Conservation (phyloP, 2,113 vertebrate genomes). For the Pao palembangensis region DNA sequence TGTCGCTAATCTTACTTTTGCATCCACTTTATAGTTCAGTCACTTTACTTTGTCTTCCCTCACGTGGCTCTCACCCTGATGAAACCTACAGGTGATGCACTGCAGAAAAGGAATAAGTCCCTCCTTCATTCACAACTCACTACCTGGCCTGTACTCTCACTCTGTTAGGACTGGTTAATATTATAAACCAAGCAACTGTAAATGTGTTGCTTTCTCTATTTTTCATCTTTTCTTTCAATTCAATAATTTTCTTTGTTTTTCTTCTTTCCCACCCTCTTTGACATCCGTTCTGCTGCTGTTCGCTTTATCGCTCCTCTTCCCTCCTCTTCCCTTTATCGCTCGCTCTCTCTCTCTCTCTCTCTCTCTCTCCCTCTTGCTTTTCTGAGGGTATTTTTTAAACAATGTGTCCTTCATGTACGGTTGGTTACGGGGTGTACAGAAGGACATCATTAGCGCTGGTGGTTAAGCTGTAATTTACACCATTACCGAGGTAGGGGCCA, state of each 20-base stretch:
- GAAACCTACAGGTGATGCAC: too few species aligned
- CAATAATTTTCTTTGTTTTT: constrained; percentile 10
- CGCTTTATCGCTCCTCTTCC: constrained; percentile 57
- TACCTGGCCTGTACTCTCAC: too few species aligned
- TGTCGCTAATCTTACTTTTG: too few species aligned
- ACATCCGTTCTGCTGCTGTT: constrained; percentile 31
- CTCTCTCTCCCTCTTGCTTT: constrained; percentile 70
- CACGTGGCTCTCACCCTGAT: too few species aligned
- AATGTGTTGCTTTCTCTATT: neutral
- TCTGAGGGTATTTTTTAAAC: constrained; percentile 94
- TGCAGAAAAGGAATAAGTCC: too few species aligned
- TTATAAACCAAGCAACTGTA: neutral
- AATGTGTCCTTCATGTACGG: constrained; percentile 99
- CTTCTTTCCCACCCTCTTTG: constrained; percentile 33
- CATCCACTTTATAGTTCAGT: too few species aligned
- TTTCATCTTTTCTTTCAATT: neutral
- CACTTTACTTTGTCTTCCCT: too few species aligned
- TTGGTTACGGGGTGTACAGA: constrained; percentile 99
- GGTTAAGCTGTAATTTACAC: constrained; percentile 99
- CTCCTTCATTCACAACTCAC: too few species aligned
- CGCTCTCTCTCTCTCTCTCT: constrained; percentile 21
- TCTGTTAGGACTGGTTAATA: neutral
- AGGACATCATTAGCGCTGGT: constrained; percentile 99
- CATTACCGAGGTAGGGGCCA: constrained; percentile 99
- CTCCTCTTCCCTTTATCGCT: constrained; percentile 50